phyloP scores from a whole-genome alignment of 2,888 invertebrate species.

The Drosophila subquinaria region DNA sequence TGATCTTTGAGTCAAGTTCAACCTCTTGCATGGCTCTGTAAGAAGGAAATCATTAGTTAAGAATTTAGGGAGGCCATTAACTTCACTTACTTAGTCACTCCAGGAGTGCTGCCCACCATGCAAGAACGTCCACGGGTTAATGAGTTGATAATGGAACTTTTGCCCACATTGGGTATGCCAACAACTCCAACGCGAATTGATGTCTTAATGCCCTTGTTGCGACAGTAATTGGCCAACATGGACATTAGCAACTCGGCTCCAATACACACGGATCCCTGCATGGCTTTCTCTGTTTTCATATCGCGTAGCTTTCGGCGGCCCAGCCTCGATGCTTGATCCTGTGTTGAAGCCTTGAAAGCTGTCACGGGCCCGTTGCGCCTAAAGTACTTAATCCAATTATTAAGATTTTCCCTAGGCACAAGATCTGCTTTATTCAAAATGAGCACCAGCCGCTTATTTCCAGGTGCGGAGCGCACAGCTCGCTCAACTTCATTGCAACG shows the following conservation, averaged over 20 bases:
- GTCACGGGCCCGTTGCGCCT: conserved; percentile 93
- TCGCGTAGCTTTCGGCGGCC: conserved; percentile 89
- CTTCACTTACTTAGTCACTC: conserved; percentile 91
- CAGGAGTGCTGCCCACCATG: conserved; percentile 97
- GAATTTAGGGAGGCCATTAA: neutral
- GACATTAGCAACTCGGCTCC: conserved; percentile 97
- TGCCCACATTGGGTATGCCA: conserved; percentile 99
- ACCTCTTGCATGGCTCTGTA: conserved; percentile 96
- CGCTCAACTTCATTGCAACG: conserved; percentile 94
- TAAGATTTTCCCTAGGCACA: conserved; percentile 95
- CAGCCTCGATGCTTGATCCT: conserved; percentile 94
- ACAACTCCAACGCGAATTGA: conserved; percentile 97
- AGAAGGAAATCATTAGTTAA: neutral
- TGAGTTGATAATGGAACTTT: conserved; percentile 99
- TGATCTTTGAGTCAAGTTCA: conserved; percentile 97
- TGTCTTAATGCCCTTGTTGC: conserved; percentile 96
- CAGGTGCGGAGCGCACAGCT: conserved; percentile 90
- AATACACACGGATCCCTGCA: conserved; percentile 93
- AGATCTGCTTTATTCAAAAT: conserved; percentile 98
- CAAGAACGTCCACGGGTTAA: conserved; percentile 97
- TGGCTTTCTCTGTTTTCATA: conserved; percentile 88
- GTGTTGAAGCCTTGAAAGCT: conserved; percentile 93
- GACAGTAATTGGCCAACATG: conserved; percentile 96
- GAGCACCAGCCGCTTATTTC: conserved; percentile 95
- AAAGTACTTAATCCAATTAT: conserved; percentile 96